phyloP scores from a whole-genome alignment of 2,113 vertebrate genomes.

The Ailuropoda melanoleuca region DNA sequence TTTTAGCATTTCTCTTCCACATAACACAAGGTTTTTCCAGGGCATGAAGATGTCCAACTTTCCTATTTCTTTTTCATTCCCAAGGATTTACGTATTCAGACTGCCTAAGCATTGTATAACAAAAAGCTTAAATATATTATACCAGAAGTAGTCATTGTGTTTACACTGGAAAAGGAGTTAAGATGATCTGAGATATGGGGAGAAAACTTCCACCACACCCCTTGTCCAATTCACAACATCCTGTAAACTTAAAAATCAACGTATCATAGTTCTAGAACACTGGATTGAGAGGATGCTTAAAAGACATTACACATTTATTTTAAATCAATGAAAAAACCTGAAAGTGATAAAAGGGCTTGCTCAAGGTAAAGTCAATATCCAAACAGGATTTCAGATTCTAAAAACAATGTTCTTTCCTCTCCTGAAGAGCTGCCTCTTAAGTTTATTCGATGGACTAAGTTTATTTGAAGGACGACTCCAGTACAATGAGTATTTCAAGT shows the following conservation, averaged over 20 bases:
- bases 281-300: not conserved
- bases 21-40: not conserved
- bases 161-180: not conserved
- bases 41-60: not conserved
- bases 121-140: not conserved
- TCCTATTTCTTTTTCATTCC: not conserved
- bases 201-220: not conserved
- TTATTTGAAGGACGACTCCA: not conserved
- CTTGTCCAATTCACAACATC: not conserved
- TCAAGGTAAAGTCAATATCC: not conserved
- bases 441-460: not conserved
- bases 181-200: not conserved
- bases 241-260: not conserved
- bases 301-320: constrained; percentile 1
- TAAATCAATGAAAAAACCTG: not conserved
- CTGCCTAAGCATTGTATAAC: not conserved
- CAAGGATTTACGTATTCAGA: not conserved
- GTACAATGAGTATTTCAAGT: not conserved
- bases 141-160: not conserved
- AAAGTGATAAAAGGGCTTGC: not conserved
- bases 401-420: not conserved
- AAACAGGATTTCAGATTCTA: not conserved
- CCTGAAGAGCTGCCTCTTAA: not conserved
- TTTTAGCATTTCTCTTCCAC: not conserved
- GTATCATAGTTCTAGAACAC: not conserved